Conservation (phyloP, 2,113 vertebrate species). For the Corythaeola cristata region DNA sequence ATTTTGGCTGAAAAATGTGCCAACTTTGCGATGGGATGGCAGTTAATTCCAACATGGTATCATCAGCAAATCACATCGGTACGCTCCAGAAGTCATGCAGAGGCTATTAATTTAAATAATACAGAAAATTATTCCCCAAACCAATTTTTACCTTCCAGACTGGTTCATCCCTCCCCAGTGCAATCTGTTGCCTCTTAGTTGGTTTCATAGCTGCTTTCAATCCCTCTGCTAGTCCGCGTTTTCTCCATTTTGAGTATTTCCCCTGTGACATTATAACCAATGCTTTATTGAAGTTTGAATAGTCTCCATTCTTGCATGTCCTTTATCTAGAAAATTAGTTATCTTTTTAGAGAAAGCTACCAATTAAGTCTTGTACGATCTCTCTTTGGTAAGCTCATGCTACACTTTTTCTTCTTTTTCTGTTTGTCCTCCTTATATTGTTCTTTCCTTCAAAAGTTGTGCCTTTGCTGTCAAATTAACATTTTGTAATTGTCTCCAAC, state of each 20-base stretch:
- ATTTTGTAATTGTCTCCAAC: background rate
- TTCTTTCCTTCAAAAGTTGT: background rate
- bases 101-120: constrained; percentile 35
- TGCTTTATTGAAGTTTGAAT: constrained; percentile 1
- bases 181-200: background rate
- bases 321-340: constrained; percentile 8
- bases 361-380: rapidly evolving
- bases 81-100: background rate
- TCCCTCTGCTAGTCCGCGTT: background rate
- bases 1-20: background rate
- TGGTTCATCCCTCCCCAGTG: background rate
- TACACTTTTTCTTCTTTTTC: background rate
- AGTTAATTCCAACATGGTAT: background rate
- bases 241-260: background rate
- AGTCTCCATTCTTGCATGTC: background rate
- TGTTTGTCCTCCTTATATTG: background rate
- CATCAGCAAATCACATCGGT: background rate
- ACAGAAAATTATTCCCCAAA: constrained; percentile 15
- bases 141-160: background rate
- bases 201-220: background rate
- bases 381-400: background rate
- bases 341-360: background rate
- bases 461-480: background rate
- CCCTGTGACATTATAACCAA: background rate
- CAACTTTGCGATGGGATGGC: background rate